phyloP scores from a whole-genome alignment of 1,140 invertebrate genomes.

The Acromyrmex heyeri region DNA sequence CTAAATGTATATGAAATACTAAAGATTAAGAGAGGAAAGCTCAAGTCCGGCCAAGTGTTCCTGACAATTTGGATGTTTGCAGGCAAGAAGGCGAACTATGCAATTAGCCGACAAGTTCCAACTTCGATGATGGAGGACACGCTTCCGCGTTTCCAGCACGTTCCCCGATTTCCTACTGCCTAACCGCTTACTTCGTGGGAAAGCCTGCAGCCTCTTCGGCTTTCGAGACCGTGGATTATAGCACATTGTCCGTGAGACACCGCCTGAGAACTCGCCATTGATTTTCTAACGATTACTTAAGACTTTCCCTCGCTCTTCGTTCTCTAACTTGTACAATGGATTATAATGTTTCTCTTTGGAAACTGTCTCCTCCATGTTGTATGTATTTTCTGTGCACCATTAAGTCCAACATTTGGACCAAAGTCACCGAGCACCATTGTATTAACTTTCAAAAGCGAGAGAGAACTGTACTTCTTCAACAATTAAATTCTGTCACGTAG shows the following conservation, averaged over 20 bases:
- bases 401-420: conserved; percentile 21
- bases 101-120: conserved; percentile 74
- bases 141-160: conserved; percentile 68
- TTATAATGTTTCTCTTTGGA: conserved; percentile 63
- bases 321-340: conserved; percentile 57
- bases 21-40: conserved; percentile 18
- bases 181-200: conserved; percentile 75
- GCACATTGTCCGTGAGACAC: conserved; percentile 62
- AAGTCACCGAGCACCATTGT: conserved; percentile 8
- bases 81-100: conserved; percentile 75
- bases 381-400: conserved; percentile 40
- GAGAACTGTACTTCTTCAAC: neutral
- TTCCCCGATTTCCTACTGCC: conserved; percentile 67
- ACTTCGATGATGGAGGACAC: conserved; percentile 77
- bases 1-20: neutral
- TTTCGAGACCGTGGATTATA: conserved; percentile 68
- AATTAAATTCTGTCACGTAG: neutral
- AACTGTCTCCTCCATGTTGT: conserved; percentile 33
- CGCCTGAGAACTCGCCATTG: conserved; percentile 59
- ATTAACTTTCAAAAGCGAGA: conserved; percentile 5
- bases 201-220: conserved; percentile 64
- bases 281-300: conserved; percentile 49
- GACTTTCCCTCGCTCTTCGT: conserved; percentile 37
- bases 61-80: conserved; percentile 69
- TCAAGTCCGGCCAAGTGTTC: conserved; percentile 57